Conservation (phyloP, 2,797 vertebrate genomes). For the Sebastes matsubarae region DNA sequence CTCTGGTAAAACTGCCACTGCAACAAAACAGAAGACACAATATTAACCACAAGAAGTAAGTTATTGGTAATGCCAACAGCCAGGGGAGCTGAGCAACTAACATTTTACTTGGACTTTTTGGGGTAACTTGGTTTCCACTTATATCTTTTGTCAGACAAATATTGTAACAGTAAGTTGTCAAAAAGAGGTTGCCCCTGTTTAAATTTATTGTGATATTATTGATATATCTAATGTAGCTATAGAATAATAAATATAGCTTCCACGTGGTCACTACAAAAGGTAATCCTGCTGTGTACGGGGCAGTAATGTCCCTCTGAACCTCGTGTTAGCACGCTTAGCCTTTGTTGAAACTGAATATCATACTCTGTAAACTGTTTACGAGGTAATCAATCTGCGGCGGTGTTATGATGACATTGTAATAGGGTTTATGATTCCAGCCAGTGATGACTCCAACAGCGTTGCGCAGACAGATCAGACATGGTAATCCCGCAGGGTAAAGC, state of each 20-base stretch:
- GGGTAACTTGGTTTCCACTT: not conserved
- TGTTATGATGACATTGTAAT: conserved; percentile 41
- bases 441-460: conserved; percentile 37
- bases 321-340: conserved; percentile 18
- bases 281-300: not conserved
- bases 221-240: not conserved
- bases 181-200: not conserved
- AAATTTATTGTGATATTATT: not conserved
- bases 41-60: not conserved
- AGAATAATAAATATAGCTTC: not conserved
- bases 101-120: not conserved
- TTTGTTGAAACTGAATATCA: conserved; percentile 39
- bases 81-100: not conserved
- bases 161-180: not conserved
- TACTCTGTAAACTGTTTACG: conserved; percentile 48
- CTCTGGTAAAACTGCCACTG: not conserved
- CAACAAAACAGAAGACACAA: not conserved
- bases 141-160: not conserved
- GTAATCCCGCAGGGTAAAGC: conserved; percentile 55
- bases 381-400: conserved; percentile 44
- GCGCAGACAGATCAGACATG: conserved; percentile 48
- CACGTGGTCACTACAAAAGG: not conserved
- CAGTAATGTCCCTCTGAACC: not conserved
- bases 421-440: conserved; percentile 51
- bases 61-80: not conserved